Base-by-base conservation (phyloP, 2,113 vertebrate genomes). In the Girardinichthys multiradiatus region DNA sequence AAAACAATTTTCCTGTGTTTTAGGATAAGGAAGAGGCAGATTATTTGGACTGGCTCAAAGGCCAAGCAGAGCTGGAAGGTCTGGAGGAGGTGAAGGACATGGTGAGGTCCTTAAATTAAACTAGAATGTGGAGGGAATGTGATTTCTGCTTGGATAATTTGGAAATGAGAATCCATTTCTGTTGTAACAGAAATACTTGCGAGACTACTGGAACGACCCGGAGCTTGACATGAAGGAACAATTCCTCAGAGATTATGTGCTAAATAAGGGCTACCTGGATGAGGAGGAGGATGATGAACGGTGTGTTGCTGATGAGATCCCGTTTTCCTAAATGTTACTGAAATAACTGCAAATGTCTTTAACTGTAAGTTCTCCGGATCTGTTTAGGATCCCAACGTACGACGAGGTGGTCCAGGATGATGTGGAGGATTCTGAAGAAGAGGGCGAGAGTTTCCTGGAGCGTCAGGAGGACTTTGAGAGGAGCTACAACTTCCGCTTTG, bases 401-500 rank as follows among this genome's bases (percentile, higher is more conserved):
- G 89, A 94, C 0, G 93, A 95, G 75, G 70, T 95, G 66, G 74
- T 94, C 14, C 91, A 93, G n/a, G 94, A 95, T 0, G 94, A 95
- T 0, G 84, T 94, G 59, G 93, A 94, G 0, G 96, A 97, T 51
- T 97, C 96, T 0, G 96, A 96, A 1, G 96, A 96, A 2, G 97
- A 98, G 72, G 97, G 95, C 0, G 95, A 96, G 77, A 87, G 91
- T 0, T 98, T 98, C 81, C 75, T 98, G 80, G 89, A 93, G 86
- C 94, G 91, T 24, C 97, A 98, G 91, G 96, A 95, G n/a, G 92
- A 95, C 78, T 98, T 97, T 72, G 96, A 98, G 87, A 93, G 95
- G 45, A 93, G 91, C 63, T 96, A 96, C 90, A 98, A 98, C 86
- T 98, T 97, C 85, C 95, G 97, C 72, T 98, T 96, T 4, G 96